Evolutionary conservation across 2,113 vertebrate genomes (phyloP).

Genomic region (Corapipo altera): DNA sequence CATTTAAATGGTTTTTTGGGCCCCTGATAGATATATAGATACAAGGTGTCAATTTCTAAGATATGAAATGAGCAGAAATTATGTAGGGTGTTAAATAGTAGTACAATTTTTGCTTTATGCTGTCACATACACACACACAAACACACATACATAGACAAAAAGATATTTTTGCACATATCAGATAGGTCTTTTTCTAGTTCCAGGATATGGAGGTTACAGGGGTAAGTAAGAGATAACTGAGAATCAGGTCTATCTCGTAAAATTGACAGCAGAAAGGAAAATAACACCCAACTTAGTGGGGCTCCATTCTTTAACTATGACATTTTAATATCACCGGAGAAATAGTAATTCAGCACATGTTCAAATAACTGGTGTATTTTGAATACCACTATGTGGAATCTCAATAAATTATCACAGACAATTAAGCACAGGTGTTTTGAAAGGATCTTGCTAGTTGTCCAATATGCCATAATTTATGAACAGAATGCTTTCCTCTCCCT

Average conservation of each 20-base stretch:
- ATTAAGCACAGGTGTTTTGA: conserved; percentile 41
- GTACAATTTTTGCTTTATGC: background rate
- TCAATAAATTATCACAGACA: background rate
- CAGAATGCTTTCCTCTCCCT: conserved; percentile 21
- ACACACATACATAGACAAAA: background rate
- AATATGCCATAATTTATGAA: background rate
- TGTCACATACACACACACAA: background rate
- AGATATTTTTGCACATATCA: background rate
- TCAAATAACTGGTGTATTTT: background rate
- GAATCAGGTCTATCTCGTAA: background rate
- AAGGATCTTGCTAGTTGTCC: conserved; percentile 19
- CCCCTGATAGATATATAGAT: background rate
- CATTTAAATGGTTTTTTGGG: background rate
- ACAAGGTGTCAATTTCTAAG: background rate
- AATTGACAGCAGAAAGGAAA: background rate
- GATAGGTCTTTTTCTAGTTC: background rate
- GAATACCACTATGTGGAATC: background rate
- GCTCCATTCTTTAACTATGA: background rate
- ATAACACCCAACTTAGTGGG: background rate
- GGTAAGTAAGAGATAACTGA: background rate
- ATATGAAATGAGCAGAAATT: background rate
- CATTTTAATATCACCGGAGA: background rate
- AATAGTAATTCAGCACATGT: background rate
- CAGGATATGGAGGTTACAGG: background rate
- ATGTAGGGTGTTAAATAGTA: background rate